Percentiles rank a stretch among this genome's conserved stretches.
Conservation (phyloP, 2,888 invertebrate genomes). For the Ferrisia virgata region DNA sequence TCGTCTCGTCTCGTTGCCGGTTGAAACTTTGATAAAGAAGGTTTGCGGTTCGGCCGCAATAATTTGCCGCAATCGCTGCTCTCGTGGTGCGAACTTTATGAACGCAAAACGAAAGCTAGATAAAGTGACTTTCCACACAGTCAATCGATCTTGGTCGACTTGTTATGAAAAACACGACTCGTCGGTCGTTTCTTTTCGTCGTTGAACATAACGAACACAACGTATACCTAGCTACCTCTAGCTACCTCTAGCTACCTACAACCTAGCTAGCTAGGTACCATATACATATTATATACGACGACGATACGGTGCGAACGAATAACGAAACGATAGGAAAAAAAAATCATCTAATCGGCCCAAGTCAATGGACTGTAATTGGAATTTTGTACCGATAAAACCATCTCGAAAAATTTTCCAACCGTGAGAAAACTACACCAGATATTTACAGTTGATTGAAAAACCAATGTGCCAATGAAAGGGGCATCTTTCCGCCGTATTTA, state of each 20-base stretch:
- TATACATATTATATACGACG: no score
- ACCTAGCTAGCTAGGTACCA: no score
- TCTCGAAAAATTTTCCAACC: conserved; percentile 19
- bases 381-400: conserved; percentile 12
- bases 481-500: neutral
- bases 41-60: neutral
- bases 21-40: neutral
- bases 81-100: neutral
- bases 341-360: neutral
- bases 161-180: neutral
- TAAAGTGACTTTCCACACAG: neutral
- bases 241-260: no score
- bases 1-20: no score
- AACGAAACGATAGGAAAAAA: neutral
- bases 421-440: conserved; percentile 25
- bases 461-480: conserved; percentile 12
- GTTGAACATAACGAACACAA: neutral
- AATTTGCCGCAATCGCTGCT: neutral
- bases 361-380: conserved; percentile 9
- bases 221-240: no score
- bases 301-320: no score
- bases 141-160: neutral
- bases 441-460: conserved; percentile 23
- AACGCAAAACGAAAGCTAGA: neutral
- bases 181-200: neutral